phyloP scores from a whole-genome alignment of 2,113 vertebrate genomes.

The Helogale parvula region DNA sequence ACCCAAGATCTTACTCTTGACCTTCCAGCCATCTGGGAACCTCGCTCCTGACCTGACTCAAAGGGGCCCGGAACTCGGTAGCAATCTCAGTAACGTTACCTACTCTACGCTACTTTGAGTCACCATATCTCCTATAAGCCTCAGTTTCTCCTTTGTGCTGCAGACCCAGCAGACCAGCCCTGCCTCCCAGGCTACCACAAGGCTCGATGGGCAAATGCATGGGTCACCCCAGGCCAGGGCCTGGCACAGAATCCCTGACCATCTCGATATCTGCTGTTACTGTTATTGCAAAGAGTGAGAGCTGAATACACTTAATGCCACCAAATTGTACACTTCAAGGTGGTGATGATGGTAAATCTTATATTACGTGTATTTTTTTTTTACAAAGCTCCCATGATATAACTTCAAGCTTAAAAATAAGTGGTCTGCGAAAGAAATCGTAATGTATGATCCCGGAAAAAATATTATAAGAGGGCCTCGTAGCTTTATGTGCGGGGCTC shows the following conservation, averaged over 20 bases:
- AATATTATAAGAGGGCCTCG: not conserved
- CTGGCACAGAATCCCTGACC: not conserved
- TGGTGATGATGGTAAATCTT: not conserved
- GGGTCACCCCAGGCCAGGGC: not conserved
- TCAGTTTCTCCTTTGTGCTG: not conserved
- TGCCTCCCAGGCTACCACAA: not conserved
- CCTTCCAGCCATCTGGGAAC: not conserved
- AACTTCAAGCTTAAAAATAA: not conserved
- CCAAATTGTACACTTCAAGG: not conserved
- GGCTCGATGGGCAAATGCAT: fast-evolving
- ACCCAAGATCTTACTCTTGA: not conserved
- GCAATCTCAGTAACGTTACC: no score
- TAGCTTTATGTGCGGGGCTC: not conserved
- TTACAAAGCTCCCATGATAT: not conserved
- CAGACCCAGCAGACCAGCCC: not conserved
- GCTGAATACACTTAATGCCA: not conserved
- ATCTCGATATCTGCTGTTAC: not conserved
- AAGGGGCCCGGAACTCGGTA: not conserved
- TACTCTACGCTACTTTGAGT: no score
- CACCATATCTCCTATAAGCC: not conserved
- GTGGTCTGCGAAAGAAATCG: not conserved
- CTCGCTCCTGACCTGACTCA: not conserved
- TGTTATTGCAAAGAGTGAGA: not conserved
- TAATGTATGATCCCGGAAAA: not conserved
- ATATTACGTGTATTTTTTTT: not conserved